Evolutionary conservation across 2,888 invertebrate genomes (phyloP).

Genomic region (Timema podura): DNA sequence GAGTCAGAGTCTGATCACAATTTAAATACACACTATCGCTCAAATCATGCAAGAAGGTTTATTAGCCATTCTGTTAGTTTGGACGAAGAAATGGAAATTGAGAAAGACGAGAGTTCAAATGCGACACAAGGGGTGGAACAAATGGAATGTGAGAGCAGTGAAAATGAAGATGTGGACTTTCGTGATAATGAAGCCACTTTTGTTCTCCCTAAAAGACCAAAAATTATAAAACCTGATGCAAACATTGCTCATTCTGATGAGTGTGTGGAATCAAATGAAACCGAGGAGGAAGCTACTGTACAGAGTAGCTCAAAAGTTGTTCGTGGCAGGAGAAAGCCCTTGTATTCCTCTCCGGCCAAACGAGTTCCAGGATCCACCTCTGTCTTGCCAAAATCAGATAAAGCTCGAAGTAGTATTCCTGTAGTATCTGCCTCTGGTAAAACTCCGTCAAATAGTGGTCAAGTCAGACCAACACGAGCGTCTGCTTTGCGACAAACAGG

Average conservation of each 20-base stretch:
- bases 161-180: conserved; percentile 28
- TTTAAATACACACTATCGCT: conserved; percentile 18
- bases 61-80: conserved; percentile 45
- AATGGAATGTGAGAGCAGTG: conserved; percentile 31
- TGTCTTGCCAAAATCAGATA: conserved; percentile 33
- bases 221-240: conserved; percentile 50
- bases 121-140: neutral
- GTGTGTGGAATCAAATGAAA: conserved; percentile 40
- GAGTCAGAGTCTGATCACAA: conserved; percentile 63
- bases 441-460: conserved; percentile 9
- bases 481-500: conserved; percentile 39
- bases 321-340: conserved; percentile 63
- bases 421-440: conserved; percentile 27
- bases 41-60: conserved; percentile 15
- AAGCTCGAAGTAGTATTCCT: conserved; percentile 34
- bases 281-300: conserved; percentile 34
- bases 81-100: conserved; percentile 4
- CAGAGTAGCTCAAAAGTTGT: conserved; percentile 51
- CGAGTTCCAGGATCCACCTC: conserved; percentile 42
- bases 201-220: conserved; percentile 40
- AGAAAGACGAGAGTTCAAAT: conserved; percentile 2
- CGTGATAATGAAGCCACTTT: conserved; percentile 12
- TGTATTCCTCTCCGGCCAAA: conserved; percentile 60
- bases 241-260: conserved; percentile 35
- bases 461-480: conserved; percentile 38